phyloP scores from a whole-genome alignment of 2,797 vertebrate genomes.

The Knipowitschia caucasica region DNA sequence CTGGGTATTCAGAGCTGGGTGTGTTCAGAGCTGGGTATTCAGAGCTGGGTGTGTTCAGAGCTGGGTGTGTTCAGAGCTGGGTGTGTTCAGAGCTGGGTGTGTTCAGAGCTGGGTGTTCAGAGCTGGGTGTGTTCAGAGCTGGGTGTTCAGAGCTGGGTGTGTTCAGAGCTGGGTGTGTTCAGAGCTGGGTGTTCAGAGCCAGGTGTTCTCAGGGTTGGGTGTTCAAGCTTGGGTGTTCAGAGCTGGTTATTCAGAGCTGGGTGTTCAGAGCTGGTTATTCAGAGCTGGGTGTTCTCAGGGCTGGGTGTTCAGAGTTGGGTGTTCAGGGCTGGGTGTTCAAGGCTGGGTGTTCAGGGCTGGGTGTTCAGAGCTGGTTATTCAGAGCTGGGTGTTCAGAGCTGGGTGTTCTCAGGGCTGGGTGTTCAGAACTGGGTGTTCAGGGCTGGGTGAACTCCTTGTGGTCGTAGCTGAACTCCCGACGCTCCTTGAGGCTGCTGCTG shows the following conservation, averaged over 20 bases:
- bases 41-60: too few species aligned
- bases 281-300: slow-evolving; percentile 80
- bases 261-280: slow-evolving; percentile 37
- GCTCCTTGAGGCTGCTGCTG: slow-evolving; percentile 79
- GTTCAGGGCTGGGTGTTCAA: not conserved
- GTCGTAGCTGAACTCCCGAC: slow-evolving; percentile 70
- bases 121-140: not conserved
- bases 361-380: too few species aligned
- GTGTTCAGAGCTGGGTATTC: not conserved
- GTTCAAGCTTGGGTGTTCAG: too few species aligned
- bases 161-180: not conserved
- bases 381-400: too few species aligned
- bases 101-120: not conserved
- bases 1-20: not conserved
- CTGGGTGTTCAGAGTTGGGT: too few species aligned
- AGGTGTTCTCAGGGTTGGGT: not conserved
- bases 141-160: too few species aligned
- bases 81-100: not conserved
- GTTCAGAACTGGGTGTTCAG: too few species aligned
- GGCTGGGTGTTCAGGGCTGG: not conserved
- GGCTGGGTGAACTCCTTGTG: too few species aligned
- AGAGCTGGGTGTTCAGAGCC: not conserved
- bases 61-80: slow-evolving; percentile 1
- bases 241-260: too few species aligned
- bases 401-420: slow-evolving; percentile 1